These are phyloP conservation scores for Meiosimyza decipiens DNA, from an alignment of 2,888 invertebrate species.

Conservation along the genomic window DNA sequence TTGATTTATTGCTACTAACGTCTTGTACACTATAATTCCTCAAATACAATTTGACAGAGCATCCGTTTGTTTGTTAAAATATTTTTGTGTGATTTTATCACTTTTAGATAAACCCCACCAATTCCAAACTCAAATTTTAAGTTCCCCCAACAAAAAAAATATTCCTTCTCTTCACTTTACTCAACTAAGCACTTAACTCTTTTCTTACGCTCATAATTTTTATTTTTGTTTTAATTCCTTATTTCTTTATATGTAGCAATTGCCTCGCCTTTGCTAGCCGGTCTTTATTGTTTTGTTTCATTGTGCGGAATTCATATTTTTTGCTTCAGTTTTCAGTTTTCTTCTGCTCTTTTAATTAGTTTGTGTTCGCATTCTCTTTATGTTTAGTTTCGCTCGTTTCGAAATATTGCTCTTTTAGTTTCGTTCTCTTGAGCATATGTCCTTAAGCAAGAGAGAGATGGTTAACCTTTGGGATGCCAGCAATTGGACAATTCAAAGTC, in stretches of 20 bases:
- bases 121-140: background rate
- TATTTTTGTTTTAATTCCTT: constrained; percentile 3
- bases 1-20: no score
- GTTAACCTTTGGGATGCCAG: no score
- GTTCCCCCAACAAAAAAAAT: background rate
- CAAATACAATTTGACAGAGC: background rate
- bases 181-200: background rate
- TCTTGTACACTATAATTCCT: background rate
- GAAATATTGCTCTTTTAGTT: no score
- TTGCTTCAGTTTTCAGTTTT: constrained; percentile 3
- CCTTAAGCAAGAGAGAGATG: no score
- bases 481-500: no score
- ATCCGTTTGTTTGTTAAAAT: constrained; percentile 10
- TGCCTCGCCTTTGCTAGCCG: background rate
- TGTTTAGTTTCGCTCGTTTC: background rate
- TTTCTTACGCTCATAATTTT: background rate
- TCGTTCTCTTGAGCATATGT: background rate
- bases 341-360: background rate
- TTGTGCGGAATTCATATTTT: constrained; percentile 1
- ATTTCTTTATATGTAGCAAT: background rate
- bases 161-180: background rate
- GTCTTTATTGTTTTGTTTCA: constrained; percentile 2
- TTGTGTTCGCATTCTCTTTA: background rate
- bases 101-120: background rate
- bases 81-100: background rate